Evolutionary conservation across 30 jellyfish, hydroid and myxozoan genomes (phyloP).

Genomic region (Aurelia coerulea): DNA sequence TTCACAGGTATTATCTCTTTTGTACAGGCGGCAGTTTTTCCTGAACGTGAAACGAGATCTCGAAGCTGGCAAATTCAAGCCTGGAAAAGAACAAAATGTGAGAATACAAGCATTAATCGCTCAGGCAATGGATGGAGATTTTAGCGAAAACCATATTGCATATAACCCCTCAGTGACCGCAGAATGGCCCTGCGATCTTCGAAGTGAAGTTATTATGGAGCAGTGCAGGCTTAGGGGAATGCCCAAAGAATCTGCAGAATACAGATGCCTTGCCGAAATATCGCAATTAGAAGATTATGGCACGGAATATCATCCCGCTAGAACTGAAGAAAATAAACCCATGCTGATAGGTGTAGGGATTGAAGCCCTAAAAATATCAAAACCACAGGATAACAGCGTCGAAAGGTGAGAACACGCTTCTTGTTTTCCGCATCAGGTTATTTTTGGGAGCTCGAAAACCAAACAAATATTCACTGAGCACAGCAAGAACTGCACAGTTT

Average conservation of each 20-base stretch:
- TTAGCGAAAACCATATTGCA: constrained; percentile 93
- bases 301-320: constrained; percentile 79
- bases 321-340: constrained; percentile 81
- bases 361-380: constrained; percentile 80
- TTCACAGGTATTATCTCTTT: neutral
- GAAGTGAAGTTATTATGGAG: constrained; percentile 81
- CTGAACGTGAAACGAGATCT: constrained; percentile 85
- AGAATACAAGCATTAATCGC: constrained; percentile 84
- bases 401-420: constrained; percentile 81
- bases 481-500: too few relatives aligned
- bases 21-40: constrained; percentile 90
- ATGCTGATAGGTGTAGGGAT: constrained; percentile 88
- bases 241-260: constrained; percentile 87
- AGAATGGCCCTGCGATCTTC: constrained; percentile 88
- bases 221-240: constrained; percentile 88
- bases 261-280: constrained; percentile 64
- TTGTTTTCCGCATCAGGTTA: constrained; percentile 2
- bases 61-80: constrained; percentile 70
- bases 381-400: constrained; percentile 66
- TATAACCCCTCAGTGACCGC: constrained; percentile 85
- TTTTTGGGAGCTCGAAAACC: constrained; percentile 9
- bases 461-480: too few relatives aligned
- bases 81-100: constrained; percentile 44
- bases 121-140: constrained; percentile 91
- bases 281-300: constrained; percentile 89